phyloP scores from a whole-genome alignment of 2,888 invertebrate species.

The Campaea margaritaria region DNA sequence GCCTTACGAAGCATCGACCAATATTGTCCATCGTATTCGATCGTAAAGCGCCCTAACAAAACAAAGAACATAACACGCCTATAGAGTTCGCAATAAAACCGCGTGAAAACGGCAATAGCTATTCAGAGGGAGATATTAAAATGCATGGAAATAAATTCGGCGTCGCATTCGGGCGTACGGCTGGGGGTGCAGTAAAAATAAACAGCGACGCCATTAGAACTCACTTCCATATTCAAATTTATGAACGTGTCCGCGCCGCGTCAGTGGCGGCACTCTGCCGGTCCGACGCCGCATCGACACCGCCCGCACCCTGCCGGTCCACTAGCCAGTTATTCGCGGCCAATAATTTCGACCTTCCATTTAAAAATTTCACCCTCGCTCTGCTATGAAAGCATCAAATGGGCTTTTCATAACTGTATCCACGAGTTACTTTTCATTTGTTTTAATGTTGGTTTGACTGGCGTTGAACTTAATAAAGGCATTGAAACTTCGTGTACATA shows the following conservation, averaged over 20 bases:
- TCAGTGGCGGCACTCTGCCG: conserved; percentile 42
- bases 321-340: conserved; percentile 61
- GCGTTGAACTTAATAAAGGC: background rate
- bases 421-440: background rate
- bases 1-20: conserved; percentile 72
- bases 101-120: conserved; percentile 84
- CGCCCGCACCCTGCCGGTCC: conserved; percentile 45
- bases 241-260: conserved; percentile 77
- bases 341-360: conserved; percentile 75
- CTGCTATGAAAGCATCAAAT: conserved; percentile 45
- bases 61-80: conserved; percentile 70
- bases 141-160: conserved; percentile 86
- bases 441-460: conserved; percentile 1
- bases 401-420: conserved; percentile 31
- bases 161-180: conserved; percentile 85
- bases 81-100: conserved; percentile 79
- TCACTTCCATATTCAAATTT: conserved; percentile 87
- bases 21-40: conserved; percentile 70
- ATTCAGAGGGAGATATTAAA: conserved; percentile 85
- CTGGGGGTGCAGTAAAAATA: conserved; percentile 86
- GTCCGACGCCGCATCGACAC: conserved; percentile 47
- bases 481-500: background rate
- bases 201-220: conserved; percentile 86
- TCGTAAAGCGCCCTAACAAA: conserved; percentile 76
- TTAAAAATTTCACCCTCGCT: conserved; percentile 75